Base-by-base conservation (phyloP, 2,113 vertebrate species). In the Coregonus clupeaformis region DNA sequence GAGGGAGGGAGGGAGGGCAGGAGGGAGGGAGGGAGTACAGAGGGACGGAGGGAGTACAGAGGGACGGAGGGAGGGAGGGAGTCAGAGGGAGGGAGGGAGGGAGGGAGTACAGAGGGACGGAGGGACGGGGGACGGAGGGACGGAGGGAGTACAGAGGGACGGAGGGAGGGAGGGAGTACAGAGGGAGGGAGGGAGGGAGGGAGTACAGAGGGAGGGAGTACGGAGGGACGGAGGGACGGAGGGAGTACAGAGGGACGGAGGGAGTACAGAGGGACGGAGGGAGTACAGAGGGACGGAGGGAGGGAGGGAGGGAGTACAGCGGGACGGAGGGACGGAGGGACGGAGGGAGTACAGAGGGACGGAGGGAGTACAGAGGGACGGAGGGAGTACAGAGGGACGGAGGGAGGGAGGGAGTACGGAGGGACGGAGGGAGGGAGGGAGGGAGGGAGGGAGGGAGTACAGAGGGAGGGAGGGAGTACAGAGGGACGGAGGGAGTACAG, bases 71-170 rank as follows among this genome's bases (percentile, higher is more conserved):
- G n/a, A n/a, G n/a, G n/a, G n/a, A n/a, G n/a, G n/a, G n/a, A n/a
- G n/a, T n/a, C n/a, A n/a, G 27, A 72, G 59, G 73, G 72, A 81
- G 72, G 71, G 80, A 73, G 75, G 78, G 76, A 80, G 13, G 30
- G 42, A 12, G n/a, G 62, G 62, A n/a, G n/a, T n/a, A n/a, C n/a
- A n/a, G n/a, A 27, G 29, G 32, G 45, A 24, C n/a, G n/a, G 25
- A 29, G 68, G n/a, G n/a, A n/a, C n/a, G n/a, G 27, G 69, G 59
- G 73, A 72, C 79, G 72, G 71, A 78, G 71, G 75, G 78, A 76
- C 77, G 13, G 30, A 12, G n/a, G 62, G 62, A n/a, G n/a, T n/a
- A n/a, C n/a, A n/a, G n/a, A 27, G 29, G 32, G 45, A 24, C n/a
- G n/a, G 25, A 29, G 68, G 6, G 79, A 79, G 64, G 64, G 73